phyloP scores from a whole-genome alignment of 2,797 vertebrate species.

The Microctenopoma lineatum region DNA sequence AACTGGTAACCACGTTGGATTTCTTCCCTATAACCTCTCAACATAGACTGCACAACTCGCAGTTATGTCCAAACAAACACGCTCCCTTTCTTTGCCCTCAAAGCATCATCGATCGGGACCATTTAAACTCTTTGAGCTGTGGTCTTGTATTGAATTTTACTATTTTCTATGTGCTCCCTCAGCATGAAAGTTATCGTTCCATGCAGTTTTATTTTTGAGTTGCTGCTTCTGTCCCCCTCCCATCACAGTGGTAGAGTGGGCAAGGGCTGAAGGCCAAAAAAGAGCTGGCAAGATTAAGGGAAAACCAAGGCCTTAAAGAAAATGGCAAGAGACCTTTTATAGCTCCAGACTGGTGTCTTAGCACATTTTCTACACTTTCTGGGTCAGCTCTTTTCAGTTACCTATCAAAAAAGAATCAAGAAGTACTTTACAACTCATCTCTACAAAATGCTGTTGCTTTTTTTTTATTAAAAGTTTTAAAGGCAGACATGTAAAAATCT shows the following conservation, averaged over 20 bases:
- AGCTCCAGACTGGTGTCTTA: constrained; percentile 1
- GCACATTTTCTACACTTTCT: constrained; percentile 7
- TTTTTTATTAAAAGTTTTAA: background rate
- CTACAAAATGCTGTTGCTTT: background rate
- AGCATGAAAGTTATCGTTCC: constrained; percentile 9
- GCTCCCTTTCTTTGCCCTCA: constrained; percentile 8
- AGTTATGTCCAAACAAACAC: constrained; percentile 10
- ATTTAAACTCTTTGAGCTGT: constrained; percentile 6
- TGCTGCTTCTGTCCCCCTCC: background rate
- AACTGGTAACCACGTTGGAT: constrained; percentile 3
- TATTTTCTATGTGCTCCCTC: constrained; percentile 16
- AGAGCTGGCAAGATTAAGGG: background rate
- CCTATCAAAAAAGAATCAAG: background rate
- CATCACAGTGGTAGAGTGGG: constrained; percentile 6
- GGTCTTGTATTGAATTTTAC: constrained; percentile 28
- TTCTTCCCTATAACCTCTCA: background rate
- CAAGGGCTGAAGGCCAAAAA: constrained; percentile 11
- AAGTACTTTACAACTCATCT: background rate
- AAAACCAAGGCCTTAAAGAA: constrained; percentile 12
- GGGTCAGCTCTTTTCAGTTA: background rate
- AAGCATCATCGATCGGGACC: constrained; percentile 14
- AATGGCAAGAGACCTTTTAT: constrained; percentile 13
- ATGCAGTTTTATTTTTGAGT: constrained; percentile 6
- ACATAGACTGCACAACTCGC: background rate
- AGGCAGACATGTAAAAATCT: background rate